Evolutionary conservation across 2,113 vertebrate species (phyloP), one percentile per base, ranked within the genome.

Genomic region (Stegastes partitus): DNA sequence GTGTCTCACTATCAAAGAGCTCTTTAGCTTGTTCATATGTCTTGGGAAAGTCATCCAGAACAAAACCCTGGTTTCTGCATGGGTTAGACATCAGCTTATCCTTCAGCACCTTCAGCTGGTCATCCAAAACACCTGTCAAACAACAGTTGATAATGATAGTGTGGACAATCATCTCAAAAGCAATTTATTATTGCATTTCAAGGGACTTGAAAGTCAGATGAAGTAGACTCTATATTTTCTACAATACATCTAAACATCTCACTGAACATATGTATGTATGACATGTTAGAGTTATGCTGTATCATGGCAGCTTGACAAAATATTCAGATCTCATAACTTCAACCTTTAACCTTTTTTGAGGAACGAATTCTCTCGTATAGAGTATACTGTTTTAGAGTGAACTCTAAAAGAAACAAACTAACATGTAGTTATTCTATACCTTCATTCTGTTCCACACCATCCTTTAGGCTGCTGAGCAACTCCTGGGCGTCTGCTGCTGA

Each of bases 41-140:
- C 84, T 95, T 93, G 0, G 98, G 98, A 64, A 95, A 97, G 2
- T 94, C 96, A 62, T 98, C 97, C 64, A 99, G 91, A 80, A 99
- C 89, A 75, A 96, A 99, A 1, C 98, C 98, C 77, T 99, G 98
- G 84, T 99, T 99, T 64, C 82, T 96, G 84, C 97, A 99, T 3
- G 95, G 96, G 89, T 95, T 96, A 2, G 96, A 96, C 77, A 69
- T 95, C 55, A 99, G 92, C 58, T 96, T 98, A 23, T 97, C 94
- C 77, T 88, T 96, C 53, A 98, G 26, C 84, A 98, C 86, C 73
- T 86, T 90, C 87, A 95, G 93, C 31, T 94, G 93, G 56, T 97
- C 94, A 50, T 96, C 95, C 53, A 96, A 85, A n/a, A 2, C 77
- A 62, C 95, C 97, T 99, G 16, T 37, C 0, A 37, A 23, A 54